A percentile compares a stretch with the other conserved stretches of the same genome.
Conservation (phyloP, 1,140 invertebrate species). For the Calliphora vicina region DNA sequence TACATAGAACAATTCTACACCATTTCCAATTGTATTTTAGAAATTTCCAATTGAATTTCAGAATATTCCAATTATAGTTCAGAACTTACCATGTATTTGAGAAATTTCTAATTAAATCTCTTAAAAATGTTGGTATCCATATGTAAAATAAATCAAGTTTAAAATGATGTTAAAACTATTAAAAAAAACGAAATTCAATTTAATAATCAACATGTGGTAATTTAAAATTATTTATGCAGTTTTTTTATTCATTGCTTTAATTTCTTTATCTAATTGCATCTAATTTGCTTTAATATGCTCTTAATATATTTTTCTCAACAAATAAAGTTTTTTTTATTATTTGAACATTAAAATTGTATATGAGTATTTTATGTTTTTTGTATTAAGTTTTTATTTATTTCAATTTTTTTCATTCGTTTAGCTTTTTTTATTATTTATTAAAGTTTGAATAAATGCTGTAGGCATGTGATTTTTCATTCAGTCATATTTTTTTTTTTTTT, state of each 20-base stretch:
- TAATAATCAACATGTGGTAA: not conserved
- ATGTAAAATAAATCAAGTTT: no score
- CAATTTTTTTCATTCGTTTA: no score
- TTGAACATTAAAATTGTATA: not conserved
- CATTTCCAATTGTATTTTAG: no score
- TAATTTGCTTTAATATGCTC: not conserved
- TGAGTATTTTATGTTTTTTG: not conserved
- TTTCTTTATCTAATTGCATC: constrained; percentile 5
- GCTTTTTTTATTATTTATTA: not conserved
- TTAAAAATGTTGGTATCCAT: no score
- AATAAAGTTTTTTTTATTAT: not conserved
- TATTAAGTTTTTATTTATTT: not conserved
- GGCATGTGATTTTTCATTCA: constrained; percentile 16
- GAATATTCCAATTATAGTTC: no score
- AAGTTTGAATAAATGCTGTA: not conserved
- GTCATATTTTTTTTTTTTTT: not conserved
- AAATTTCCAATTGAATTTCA: no score
- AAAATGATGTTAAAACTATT: no score
- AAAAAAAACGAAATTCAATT: not conserved
- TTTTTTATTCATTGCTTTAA: not conserved
- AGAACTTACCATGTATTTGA: no score
- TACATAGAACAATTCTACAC: no score
- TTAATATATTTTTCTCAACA: not conserved
- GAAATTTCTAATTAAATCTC: no score
- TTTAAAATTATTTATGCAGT: not conserved